These are phyloP conservation scores for Apomyelois bistriatella DNA, from an alignment of 2,888 invertebrate species.

Conservation along the genomic window DNA sequence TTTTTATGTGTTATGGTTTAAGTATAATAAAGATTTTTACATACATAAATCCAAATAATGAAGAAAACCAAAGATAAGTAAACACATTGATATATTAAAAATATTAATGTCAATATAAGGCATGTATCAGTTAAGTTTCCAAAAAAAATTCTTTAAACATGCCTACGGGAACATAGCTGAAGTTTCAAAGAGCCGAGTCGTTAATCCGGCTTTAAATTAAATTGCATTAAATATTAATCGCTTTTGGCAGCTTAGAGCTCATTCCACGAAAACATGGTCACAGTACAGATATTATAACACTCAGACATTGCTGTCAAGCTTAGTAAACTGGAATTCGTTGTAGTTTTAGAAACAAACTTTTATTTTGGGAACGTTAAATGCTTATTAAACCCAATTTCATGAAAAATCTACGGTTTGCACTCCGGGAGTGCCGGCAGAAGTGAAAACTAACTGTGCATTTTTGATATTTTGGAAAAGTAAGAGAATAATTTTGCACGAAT, in stretches of 20 bases:
- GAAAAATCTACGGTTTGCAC: too few species aligned
- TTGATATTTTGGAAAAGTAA: too few species aligned
- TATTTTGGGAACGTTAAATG: slow-evolving; percentile 30
- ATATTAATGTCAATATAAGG: too few species aligned
- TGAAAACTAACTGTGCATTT: too few species aligned
- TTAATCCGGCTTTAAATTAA: slow-evolving; percentile 30
- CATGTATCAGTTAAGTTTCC: background rate
- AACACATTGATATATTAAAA: too few species aligned
- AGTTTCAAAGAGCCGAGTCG: slow-evolving; percentile 22
- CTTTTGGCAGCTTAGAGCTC: slow-evolving; percentile 38
- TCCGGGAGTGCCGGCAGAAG: too few species aligned
- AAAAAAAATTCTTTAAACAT: slow-evolving; percentile 8
- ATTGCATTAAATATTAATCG: slow-evolving; percentile 40
- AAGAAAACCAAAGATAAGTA: too few species aligned
- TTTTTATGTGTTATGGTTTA: too few species aligned
- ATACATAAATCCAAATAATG: too few species aligned
- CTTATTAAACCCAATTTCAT: background rate
- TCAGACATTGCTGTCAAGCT: slow-evolving; percentile 28
- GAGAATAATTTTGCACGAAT: too few species aligned
- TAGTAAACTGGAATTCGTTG: slow-evolving; percentile 42
- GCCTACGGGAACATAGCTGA: slow-evolving; percentile 13
- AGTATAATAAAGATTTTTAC: too few species aligned
- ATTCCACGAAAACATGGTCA: slow-evolving; percentile 27
- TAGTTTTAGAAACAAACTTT: slow-evolving; percentile 48
- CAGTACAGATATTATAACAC: slow-evolving; percentile 33